These are phyloP conservation scores for Dolichomitus sp. DNA, from an alignment of 2,888 invertebrate species.

Conservation along the genomic window DNA sequence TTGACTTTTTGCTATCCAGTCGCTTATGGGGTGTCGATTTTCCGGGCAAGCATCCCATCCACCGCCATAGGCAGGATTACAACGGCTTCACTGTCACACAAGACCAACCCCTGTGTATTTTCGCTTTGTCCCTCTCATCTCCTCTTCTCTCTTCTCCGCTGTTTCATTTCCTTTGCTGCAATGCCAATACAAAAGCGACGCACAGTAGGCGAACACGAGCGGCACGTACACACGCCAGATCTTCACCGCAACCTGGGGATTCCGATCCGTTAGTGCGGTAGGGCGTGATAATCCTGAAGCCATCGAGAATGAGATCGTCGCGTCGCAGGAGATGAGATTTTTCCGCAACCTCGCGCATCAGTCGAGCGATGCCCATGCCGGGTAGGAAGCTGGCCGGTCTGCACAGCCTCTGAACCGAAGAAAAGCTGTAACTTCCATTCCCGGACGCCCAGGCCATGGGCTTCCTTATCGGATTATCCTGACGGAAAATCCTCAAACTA, in stretches of 20 bases:
- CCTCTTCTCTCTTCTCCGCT: background rate
- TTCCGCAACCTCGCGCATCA: conserved; percentile 38
- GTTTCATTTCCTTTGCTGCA: background rate
- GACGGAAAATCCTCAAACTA: conserved; percentile 74
- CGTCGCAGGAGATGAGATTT: conserved; percentile 59
- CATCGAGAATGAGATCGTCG: conserved; percentile 78
- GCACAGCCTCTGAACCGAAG: conserved; percentile 20
- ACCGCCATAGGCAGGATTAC: conserved; percentile 34
- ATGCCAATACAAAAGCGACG: background rate
- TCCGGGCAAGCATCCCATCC: conserved; percentile 38
- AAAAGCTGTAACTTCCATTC: conserved; percentile 50
- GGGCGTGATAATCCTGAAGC: conserved; percentile 81
- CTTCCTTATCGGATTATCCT: conserved; percentile 81
- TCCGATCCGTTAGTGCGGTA: conserved; percentile 79
- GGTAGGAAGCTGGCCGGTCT: background rate
- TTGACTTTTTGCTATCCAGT: conserved; percentile 81
- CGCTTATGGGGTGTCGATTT: conserved; percentile 48
- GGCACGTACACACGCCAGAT: conserved; percentile 47
- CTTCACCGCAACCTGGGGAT: conserved; percentile 70
- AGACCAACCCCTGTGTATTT: conserved; percentile 11
- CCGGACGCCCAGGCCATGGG: conserved; percentile 57
- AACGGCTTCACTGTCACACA: conserved; percentile 17
- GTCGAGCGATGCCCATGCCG: conserved; percentile 7
- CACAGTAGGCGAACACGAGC: background rate
- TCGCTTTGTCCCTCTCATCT: conserved; percentile 6